Percentiles rank a stretch among this genome's conserved stretches.
phyloP scores from a whole-genome alignment of 2,113 vertebrate genomes.

The Rana temporaria region DNA sequence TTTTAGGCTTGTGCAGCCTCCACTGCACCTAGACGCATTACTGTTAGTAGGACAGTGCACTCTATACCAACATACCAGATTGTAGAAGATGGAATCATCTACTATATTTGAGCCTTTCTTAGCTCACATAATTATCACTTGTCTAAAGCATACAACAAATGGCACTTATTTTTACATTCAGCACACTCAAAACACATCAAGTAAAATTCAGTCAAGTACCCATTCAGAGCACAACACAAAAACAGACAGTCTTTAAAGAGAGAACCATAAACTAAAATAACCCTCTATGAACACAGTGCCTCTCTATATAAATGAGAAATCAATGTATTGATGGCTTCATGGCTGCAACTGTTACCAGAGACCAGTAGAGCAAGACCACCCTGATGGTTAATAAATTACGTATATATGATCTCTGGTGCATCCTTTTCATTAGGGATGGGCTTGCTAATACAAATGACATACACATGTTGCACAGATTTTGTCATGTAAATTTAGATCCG shows the following conservation, averaged over 20 bases:
- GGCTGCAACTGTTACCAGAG: constrained; percentile 14
- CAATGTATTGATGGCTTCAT: constrained; percentile 47
- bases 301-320: constrained; percentile 36
- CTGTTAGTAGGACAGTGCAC: too few species aligned
- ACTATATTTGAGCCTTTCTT: too few species aligned
- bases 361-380: constrained; percentile 16
- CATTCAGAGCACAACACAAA: constrained; percentile 1
- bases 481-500: not conserved
- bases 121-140: too few species aligned
- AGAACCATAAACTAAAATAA: constrained; percentile 39
- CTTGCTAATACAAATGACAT: constrained; percentile 20
- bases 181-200: not conserved
- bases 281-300: constrained; percentile 20
- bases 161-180: not conserved
- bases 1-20: too few species aligned
- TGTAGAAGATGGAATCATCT: too few species aligned
- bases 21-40: too few species aligned
- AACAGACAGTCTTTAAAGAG: constrained; percentile 8
- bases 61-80: too few species aligned
- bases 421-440: constrained; percentile 26
- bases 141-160: not conserved
- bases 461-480: constrained; percentile 32
- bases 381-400: constrained; percentile 33
- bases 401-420: constrained; percentile 32
- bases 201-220: not conserved